These are phyloP conservation scores for Masticophis lateralis DNA, from an alignment of 2,797 vertebrate genomes.

Conservation along the genomic window DNA sequence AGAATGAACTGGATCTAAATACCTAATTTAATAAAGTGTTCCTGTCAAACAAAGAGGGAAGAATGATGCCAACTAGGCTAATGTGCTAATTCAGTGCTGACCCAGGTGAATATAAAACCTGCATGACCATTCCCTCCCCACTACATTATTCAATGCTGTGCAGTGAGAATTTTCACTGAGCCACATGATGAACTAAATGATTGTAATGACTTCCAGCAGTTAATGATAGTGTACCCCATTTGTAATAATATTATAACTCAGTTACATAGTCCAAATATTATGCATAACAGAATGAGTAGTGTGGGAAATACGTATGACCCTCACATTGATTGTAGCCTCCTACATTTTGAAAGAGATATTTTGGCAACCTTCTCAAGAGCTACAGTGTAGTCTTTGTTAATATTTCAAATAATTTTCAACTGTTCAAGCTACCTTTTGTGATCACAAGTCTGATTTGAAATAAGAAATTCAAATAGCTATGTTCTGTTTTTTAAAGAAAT, in stretches of 20 bases:
- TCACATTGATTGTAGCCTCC: constrained; percentile 6
- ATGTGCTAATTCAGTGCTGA: background rate
- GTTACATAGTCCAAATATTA: background rate
- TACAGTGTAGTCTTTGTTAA: background rate
- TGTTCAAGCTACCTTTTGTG: constrained; percentile 37
- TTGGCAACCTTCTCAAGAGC: constrained; percentile 20
- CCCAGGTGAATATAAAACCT: background rate
- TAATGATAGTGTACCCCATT: background rate
- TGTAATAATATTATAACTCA: background rate
- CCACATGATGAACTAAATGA: background rate
- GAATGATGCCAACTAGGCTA: background rate
- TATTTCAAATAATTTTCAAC: constrained; percentile 34
- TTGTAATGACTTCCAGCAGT: background rate
- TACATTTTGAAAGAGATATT: constrained; percentile 13
- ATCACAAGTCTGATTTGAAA: constrained; percentile 20
- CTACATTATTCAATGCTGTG: constrained; percentile 4
- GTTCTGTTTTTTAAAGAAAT: constrained; percentile 57
- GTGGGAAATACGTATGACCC: background rate
- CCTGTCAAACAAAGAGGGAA: background rate
- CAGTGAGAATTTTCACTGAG: background rate
- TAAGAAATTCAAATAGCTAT: constrained; percentile 10
- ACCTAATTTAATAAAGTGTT: background rate
- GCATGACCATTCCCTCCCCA: background rate
- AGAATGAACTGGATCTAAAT: background rate
- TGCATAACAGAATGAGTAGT: background rate